A percentile compares a stretch with the other conserved stretches of the same genome.
Conservation (phyloP, 2,113 vertebrate genomes). For the Psittacara wagleri region DNA sequence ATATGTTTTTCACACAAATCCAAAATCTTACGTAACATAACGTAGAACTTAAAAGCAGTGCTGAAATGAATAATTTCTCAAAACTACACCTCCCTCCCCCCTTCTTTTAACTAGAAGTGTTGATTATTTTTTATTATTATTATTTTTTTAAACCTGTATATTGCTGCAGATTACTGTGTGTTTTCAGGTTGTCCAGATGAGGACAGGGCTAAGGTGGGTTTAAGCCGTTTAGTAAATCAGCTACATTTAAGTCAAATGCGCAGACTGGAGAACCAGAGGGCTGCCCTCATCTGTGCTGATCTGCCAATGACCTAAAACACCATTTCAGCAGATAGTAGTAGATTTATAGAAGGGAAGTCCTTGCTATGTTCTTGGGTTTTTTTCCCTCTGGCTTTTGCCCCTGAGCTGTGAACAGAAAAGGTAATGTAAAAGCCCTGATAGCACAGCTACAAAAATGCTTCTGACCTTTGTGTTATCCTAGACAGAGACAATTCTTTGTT, state of each 20-base stretch:
- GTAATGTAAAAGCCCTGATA: background rate
- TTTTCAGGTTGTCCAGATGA: background rate
- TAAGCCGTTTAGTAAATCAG: background rate
- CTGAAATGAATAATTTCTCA: background rate
- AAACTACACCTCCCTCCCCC: accelerated
- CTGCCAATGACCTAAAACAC: background rate
- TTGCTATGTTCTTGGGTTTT: background rate
- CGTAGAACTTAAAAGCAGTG: background rate
- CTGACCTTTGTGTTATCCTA: background rate
- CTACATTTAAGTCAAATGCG: background rate
- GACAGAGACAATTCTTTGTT: background rate
- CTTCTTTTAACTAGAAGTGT: background rate
- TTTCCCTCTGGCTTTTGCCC: background rate
- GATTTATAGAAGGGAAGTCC: background rate
- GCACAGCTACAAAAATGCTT: background rate
- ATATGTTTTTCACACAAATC: background rate
- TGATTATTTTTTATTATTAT: background rate
- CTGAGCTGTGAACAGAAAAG: background rate
- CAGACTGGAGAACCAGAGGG: background rate
- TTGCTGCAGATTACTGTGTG: background rate
- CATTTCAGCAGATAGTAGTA: background rate
- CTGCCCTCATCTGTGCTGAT: background rate
- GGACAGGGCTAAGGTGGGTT: background rate
- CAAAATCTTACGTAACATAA: background rate
- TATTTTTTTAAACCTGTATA: background rate